Evolutionary conservation across 2,888 invertebrate species (phyloP).

Genomic region (Atherix ibis): DNA sequence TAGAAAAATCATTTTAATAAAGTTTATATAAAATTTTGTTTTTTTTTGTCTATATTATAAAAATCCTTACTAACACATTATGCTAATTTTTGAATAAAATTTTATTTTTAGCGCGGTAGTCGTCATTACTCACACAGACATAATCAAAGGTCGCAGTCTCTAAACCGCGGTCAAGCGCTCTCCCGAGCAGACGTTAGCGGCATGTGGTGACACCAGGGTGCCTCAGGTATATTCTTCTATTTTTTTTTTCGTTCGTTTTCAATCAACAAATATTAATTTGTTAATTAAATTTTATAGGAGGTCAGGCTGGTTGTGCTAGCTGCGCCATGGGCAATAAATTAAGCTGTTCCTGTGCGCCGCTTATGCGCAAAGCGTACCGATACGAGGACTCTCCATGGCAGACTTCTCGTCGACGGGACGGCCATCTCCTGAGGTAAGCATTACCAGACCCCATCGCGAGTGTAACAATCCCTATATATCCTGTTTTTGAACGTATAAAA

Average conservation of each 20-base stretch:
- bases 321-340: slow-evolving; percentile 92
- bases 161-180: slow-evolving; percentile 56
- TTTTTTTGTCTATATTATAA: too few species aligned
- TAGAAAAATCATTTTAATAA: too few species aligned
- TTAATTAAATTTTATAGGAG: slow-evolving; percentile 17
- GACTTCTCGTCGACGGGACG: slow-evolving; percentile 67
- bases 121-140: slow-evolving; percentile 42
- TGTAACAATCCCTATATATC: neutral
- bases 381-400: slow-evolving; percentile 95
- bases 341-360: slow-evolving; percentile 91
- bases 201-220: slow-evolving; percentile 69
- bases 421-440: slow-evolving; percentile 67
- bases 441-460: too few species aligned
- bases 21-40: too few species aligned
- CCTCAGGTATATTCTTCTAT: slow-evolving; percentile 43
- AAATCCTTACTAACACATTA: too few species aligned
- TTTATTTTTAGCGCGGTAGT: slow-evolving; percentile 41
- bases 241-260: too few species aligned
- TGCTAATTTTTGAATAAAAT: too few species aligned
- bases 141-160: slow-evolving; percentile 58
- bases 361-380: slow-evolving; percentile 91
- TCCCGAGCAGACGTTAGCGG: slow-evolving; percentile 49
- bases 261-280: slow-evolving; percentile 1
- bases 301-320: slow-evolving; percentile 35
- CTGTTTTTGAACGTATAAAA: neutral